Evolutionary conservation across 2,888 invertebrate species (phyloP).

Genomic region (Oasisia sp.): DNA sequence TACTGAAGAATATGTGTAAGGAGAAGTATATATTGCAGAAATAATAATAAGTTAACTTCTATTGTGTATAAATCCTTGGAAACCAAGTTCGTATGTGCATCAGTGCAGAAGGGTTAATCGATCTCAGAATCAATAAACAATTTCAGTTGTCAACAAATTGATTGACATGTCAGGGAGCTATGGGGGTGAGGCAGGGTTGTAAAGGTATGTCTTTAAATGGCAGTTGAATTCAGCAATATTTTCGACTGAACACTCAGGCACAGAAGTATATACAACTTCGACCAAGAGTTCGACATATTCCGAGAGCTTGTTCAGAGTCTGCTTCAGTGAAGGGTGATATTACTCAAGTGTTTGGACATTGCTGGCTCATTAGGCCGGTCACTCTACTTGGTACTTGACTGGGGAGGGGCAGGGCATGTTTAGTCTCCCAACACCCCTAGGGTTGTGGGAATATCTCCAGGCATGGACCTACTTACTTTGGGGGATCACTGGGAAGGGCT

Average conservation of each 20-base stretch:
- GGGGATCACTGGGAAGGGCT: not conserved
- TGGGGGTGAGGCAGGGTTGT: too few relatives aligned
- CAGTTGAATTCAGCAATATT: too few relatives aligned
- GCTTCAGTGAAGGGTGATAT: not conserved
- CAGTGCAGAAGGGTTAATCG: too few relatives aligned
- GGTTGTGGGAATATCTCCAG: too few relatives aligned
- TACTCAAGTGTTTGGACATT: not conserved
- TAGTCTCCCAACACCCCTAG: not conserved
- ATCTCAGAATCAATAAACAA: too few relatives aligned
- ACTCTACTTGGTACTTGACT: not conserved
- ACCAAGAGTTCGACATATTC: not conserved
- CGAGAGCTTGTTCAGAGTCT: not conserved
- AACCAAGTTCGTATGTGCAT: too few relatives aligned
- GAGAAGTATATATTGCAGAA: not conserved
- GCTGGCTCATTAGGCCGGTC: not conserved
- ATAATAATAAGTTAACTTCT: too few relatives aligned
- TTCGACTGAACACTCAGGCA: not conserved
- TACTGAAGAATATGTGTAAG: not conserved
- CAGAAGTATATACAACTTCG: not conserved
- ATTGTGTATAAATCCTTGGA: too few relatives aligned
- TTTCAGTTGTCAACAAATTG: too few relatives aligned
- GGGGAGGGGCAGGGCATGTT: not conserved
- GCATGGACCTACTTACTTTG: too few relatives aligned
- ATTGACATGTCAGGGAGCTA: too few relatives aligned
- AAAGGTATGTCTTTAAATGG: too few relatives aligned